A percentile compares a stretch with the other conserved stretches of the same genome.
phyloP scores from a whole-genome alignment of 1,140 invertebrate species.

The Drosophila seguyi region DNA sequence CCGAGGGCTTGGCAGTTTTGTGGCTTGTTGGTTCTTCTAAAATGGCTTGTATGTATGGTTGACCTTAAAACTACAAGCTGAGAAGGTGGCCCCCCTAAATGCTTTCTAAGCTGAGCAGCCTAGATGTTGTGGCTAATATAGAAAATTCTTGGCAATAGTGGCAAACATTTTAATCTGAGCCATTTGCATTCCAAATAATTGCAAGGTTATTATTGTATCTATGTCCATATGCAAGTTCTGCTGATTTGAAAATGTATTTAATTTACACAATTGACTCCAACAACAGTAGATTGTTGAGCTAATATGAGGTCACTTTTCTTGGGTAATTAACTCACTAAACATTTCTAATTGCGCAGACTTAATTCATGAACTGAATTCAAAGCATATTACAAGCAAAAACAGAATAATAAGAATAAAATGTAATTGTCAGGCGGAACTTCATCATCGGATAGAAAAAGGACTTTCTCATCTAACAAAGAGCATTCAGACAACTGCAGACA shows the following conservation, averaged over 20 bases:
- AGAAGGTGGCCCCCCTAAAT: neutral
- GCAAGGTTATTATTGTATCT: neutral
- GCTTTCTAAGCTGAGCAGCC: neutral
- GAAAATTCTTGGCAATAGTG: neutral
- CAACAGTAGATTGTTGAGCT: neutral
- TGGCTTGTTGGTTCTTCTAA: neutral
- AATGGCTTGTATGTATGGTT: neutral
- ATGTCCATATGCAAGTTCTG: neutral
- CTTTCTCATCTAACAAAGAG: slow-evolving; percentile 59
- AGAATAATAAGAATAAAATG: slow-evolving; percentile 2
- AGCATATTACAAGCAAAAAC: neutral
- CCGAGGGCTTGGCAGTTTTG: slow-evolving; percentile 35
- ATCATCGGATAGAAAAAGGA: neutral
- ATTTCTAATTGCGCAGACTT: slow-evolving; percentile 49
- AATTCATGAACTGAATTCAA: slow-evolving; percentile 44
- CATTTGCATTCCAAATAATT: slow-evolving; percentile 11
- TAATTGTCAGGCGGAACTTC: neutral
- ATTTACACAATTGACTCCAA: neutral
- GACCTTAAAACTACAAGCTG: slow-evolving; percentile 1
- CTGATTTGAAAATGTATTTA: neutral
- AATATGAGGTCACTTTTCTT: neutral
- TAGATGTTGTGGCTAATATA: neutral
- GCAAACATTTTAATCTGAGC: neutral
- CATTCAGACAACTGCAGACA: slow-evolving; percentile 52
- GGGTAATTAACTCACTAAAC: neutral